Evolutionary conservation across 1,140 invertebrate species (phyloP), one percentile per base, ranked within the genome.

Genomic region (Mya arenaria): DNA sequence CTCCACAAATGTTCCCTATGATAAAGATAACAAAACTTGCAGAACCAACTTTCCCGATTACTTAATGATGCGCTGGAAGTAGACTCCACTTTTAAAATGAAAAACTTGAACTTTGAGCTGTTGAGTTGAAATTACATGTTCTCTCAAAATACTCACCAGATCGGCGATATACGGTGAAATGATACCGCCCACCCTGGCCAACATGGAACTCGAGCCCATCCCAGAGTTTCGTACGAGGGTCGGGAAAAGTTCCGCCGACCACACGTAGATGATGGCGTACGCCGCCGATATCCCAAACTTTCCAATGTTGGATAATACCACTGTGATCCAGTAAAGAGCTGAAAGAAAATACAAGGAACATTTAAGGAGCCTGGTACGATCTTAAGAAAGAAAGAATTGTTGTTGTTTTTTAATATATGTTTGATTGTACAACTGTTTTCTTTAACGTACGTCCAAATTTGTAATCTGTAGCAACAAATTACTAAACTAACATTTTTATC

Each of bases 151-250:
- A 41, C 39, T 25, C 41, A 79, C 77, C 41, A 79, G 23, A 39
- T 79, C 77, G 13, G 74, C 84, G 28, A 86, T 80, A 28, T 86
- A 85, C 15, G 86, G 86, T 3, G 74, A 69, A 13, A 85, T 23
- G 52, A 87, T 84, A 6, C 86, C 77, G 0, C 86, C 86, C 32
- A 86, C 65, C 44, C 86, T 79, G 17, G 77, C 82, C 25, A 65
- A 34, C 79, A 82, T 84, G 10, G 82, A 84, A 30, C 86, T 79
- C 30, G 71, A 55, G 19, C 86, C 85, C 65, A 87, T 62, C 4
- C 82, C 85, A 0, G 96, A 96, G 88, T 96, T 97, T 74, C 97
- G 93, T 39, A 97, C 95, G 6, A 96, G 95, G 0, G 97, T 98
- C 4, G 97, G 97, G 87, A 96, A 97, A 89, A 97, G 23, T 41